Base-by-base conservation (phyloP, 2,888 invertebrate genomes). In the Hemistola chrysoprasaria region DNA sequence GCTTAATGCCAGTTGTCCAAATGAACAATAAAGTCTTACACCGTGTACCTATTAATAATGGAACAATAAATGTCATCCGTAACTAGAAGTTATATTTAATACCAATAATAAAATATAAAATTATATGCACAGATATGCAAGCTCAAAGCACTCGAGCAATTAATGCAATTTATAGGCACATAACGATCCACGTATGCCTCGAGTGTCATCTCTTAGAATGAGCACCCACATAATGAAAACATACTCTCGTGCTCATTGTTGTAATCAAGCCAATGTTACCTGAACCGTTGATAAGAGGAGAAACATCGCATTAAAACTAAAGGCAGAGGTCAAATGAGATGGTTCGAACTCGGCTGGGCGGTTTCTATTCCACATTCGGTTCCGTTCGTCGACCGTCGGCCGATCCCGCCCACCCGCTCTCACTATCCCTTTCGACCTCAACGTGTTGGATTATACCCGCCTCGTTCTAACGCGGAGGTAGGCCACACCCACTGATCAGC, bases 261-360 rank as follows among this genome's bases (percentile, higher is more conserved):
- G 46, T 35, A 44, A 47, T 42, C 24, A 31, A 44, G 56, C 71
- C 66, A 65, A 11, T 33, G 9, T 56, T 60, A 29, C 26, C 40
- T 56, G 65, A 71, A 27, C 75, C 53, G 42, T 48, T 40, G 31
- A 53, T 38, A 33, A 39, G 10, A 39, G 8, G 10, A 27, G 25
- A 30, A 35, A 41, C 41, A 53, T 37, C 31, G 47, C 26, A 51
- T 40, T 40, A 27, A 34, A 34, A 40, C 31, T 47, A 52, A 48
- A 56, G 61, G 56, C 44, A 61, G 60, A 71, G 78, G 64, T 78
- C 81, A 71, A 62, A 51, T 49, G 51, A 56, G 46, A 52, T 67
- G 65, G 71, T 50, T 62, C 65, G 53, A 66, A 67, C 63, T 70
- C 51, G 45, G 72, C 80, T 85, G 86, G 87, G 87, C 86, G 87